phyloP scores from a whole-genome alignment of 2,797 vertebrate genomes.

The Lagocephalus sceleratus region DNA sequence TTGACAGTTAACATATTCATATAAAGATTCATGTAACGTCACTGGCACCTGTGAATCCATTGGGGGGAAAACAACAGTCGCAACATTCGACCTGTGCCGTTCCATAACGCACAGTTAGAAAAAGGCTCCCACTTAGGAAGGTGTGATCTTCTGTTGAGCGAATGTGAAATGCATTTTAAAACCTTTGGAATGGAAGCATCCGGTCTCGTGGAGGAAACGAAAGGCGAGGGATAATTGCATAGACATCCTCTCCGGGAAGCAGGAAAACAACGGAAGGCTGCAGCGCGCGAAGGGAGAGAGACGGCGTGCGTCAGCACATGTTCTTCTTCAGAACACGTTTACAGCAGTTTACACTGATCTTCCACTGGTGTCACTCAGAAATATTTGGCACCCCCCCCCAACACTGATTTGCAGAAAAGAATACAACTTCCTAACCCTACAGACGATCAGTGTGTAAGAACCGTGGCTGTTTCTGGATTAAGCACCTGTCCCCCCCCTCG shows the following conservation, averaged over 20 bases:
- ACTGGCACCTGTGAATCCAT: constrained; percentile 58
- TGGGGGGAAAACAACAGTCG: constrained; percentile 59
- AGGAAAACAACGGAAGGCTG: constrained; percentile 5
- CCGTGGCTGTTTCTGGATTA: constrained; percentile 32
- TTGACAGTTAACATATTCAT: constrained; percentile 16
- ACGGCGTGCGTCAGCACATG: constrained; percentile 7
- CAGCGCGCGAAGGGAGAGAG: not conserved
- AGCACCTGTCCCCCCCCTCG: not conserved
- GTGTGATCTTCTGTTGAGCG: constrained; percentile 9
- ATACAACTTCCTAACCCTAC: not conserved
- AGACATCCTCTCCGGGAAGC: constrained; percentile 47
- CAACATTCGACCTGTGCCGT: constrained; percentile 55
- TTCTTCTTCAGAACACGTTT: constrained; percentile 13
- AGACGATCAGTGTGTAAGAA: constrained; percentile 39
- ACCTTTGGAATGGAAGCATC: constrained; percentile 25
- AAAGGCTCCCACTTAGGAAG: not conserved
- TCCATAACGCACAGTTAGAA: constrained; percentile 50
- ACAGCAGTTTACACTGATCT: constrained; percentile 18
- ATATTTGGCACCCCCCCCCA: constrained; percentile 5
- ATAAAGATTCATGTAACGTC: constrained; percentile 33
- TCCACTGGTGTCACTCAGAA: constrained; percentile 13
- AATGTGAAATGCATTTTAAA: constrained; percentile 2
- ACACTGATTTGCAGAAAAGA: not conserved
- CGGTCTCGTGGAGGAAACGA: constrained; percentile 38
- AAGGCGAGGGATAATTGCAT: constrained; percentile 65